These are phyloP conservation scores for Pseudochaenichthys georgianus DNA, from an alignment of 2,797 vertebrate species.

Conservation along the genomic window DNA sequence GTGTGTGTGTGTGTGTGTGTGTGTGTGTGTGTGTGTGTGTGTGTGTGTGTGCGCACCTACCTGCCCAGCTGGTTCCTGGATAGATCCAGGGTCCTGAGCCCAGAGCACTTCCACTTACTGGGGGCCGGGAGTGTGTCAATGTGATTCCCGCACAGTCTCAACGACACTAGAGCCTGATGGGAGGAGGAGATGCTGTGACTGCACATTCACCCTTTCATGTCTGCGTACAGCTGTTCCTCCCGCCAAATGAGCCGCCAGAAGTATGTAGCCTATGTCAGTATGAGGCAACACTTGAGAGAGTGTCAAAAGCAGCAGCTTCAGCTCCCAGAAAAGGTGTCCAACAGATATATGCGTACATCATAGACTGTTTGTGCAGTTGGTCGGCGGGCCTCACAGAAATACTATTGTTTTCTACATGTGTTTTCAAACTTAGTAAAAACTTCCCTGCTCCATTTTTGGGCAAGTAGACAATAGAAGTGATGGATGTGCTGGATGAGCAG, in stretches of 20 bases:
- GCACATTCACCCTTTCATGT: slow-evolving; percentile 20
- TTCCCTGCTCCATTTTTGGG: not conserved
- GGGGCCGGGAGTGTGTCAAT: slow-evolving; percentile 86
- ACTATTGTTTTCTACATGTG: no score
- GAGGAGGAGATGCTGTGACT: slow-evolving; percentile 33
- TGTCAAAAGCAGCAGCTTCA: no score
- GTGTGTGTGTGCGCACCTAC: slow-evolving; percentile 79
- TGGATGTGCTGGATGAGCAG: not conserved
- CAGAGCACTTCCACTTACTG: slow-evolving; percentile 91
- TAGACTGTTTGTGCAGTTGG: no score
- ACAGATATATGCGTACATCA: no score
- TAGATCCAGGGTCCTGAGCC: slow-evolving; percentile 92
- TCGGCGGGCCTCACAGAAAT: no score
- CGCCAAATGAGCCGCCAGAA: no score
- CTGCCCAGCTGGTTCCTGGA: slow-evolving; percentile 95
- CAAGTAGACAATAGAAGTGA: not conserved
- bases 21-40: not conserved
- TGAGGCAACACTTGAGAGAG: no score
- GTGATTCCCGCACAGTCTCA: slow-evolving; percentile 92
- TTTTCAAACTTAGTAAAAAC: not conserved
- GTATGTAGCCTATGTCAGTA: no score
- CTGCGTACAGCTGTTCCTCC: no score
- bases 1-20: not conserved
- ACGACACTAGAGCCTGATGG: slow-evolving; percentile 86
- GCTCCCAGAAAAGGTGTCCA: no score